Percentiles rank a stretch among this genome's conserved stretches.
Conservation (phyloP, 2,888 invertebrate species). For the Machimus rusticus region DNA sequence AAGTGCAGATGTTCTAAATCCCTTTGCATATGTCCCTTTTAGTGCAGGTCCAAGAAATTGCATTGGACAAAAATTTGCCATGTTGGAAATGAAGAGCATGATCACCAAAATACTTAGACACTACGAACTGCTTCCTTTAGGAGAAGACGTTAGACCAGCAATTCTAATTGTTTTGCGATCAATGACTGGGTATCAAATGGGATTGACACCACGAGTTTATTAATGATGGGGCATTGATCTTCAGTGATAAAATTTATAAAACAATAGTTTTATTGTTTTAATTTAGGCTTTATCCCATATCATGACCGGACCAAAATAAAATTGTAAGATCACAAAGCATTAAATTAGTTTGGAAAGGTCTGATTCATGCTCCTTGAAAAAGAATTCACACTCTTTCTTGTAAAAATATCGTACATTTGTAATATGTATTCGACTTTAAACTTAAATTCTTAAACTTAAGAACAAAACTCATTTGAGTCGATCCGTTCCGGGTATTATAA, state of each 20-base stretch:
- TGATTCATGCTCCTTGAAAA: too few species aligned
- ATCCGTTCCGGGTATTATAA: too few species aligned
- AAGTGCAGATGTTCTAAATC: conserved; percentile 47
- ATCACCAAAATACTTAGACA: conserved; percentile 55
- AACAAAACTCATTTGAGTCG: too few species aligned
- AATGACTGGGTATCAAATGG: conserved; percentile 55
- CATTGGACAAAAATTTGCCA: conserved; percentile 60
- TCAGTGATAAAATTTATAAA: too few species aligned
- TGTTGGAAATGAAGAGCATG: conserved; percentile 58
- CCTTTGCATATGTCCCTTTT: conserved; percentile 57
- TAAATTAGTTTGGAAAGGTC: too few species aligned
- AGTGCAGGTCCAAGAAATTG: conserved; percentile 61
- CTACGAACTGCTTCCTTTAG: conserved; percentile 56
- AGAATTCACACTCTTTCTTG: too few species aligned
- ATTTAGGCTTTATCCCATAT: conserved; percentile 28
- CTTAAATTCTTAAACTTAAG: too few species aligned
- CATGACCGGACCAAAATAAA: too few species aligned
- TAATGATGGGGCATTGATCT: not conserved
- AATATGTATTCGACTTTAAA: too few species aligned
- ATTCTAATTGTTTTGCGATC: conserved; percentile 56
- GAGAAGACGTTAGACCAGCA: conserved; percentile 52
- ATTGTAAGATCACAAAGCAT: too few species aligned
- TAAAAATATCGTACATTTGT: too few species aligned
- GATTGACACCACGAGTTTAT: conserved; percentile 52
- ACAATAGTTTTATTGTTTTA: too few species aligned